Evolutionary conservation across 2,113 vertebrate genomes (phyloP).

Genomic region (Hemiprocne comata): DNA sequence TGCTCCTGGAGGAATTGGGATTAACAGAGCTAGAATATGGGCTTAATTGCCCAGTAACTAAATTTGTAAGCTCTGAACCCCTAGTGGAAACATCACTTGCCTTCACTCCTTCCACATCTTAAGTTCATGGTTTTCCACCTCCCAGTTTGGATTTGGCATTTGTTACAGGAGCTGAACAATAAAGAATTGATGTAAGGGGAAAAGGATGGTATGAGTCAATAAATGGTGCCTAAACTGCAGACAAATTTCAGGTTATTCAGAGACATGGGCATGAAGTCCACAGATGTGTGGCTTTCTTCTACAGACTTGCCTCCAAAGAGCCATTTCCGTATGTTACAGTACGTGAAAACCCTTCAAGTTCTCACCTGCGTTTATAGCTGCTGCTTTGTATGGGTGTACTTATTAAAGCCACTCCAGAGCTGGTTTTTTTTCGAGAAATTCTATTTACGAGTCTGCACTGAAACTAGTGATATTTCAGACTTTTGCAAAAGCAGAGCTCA

Average conservation of each 20-base stretch:
- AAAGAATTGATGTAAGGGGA: neutral
- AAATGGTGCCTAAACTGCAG: neutral
- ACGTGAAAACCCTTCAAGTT: neutral
- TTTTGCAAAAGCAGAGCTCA: conserved; percentile 36
- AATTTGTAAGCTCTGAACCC: neutral
- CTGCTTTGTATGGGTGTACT: neutral
- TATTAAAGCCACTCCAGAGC: neutral
- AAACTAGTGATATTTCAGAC: neutral
- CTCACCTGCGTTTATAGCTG: neutral
- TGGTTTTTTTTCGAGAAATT: neutral
- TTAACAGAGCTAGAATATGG: neutral
- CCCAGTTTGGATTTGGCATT: neutral
- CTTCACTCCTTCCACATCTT: neutral
- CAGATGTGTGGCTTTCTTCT: neutral
- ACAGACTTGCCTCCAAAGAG: neutral
- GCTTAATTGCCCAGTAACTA: neutral
- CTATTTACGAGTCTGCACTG: neutral
- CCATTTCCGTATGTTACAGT: neutral
- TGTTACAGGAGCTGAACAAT: neutral
- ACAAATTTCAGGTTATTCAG: neutral
- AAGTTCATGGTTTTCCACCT: neutral
- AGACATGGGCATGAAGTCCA: neutral
- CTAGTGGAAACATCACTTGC: neutral
- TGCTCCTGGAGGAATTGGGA: neutral
- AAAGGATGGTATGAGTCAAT: conserved; percentile 9